Evolutionary conservation across 2,113 vertebrate genomes (phyloP).

Genomic region (Plotosus lineatus): DNA sequence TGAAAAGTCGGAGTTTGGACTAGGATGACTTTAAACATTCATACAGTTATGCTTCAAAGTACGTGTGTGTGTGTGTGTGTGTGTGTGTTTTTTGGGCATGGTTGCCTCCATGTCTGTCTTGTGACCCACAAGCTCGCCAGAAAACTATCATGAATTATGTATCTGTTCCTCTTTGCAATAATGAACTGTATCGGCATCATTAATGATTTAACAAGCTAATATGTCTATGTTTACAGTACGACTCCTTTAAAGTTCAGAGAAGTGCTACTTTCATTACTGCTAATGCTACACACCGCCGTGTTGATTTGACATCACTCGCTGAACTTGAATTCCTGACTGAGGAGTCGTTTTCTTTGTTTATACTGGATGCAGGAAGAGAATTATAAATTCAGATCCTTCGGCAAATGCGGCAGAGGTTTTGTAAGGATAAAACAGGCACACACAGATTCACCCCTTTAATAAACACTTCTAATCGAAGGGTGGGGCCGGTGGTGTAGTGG

Average conservation of each 20-base stretch:
- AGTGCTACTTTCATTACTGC: not conserved
- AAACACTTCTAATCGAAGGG: not conserved
- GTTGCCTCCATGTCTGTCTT: not conserved
- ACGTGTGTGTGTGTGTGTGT: too few species aligned
- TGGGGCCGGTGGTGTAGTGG: too few species aligned
- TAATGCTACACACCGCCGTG: not conserved
- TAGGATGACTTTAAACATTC: not conserved
- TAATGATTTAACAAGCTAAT: not conserved
- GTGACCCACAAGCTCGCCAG: not conserved
- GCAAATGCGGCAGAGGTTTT: conserved; percentile 26
- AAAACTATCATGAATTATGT: not conserved
- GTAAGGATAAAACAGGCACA: conserved; percentile 43
- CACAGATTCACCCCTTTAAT: conserved; percentile 21
- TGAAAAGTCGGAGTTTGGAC: not conserved
- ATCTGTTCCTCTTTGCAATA: not conserved
- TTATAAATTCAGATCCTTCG: not conserved
- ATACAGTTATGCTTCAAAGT: not conserved
- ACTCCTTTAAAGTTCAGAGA: not conserved
- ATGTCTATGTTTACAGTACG: not conserved
- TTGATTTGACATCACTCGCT: not conserved
- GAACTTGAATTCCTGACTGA: not conserved
- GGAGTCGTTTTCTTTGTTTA: not conserved
- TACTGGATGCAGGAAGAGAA: not conserved
- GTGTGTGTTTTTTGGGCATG: too few species aligned
- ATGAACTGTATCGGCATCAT: not conserved